Conservation (phyloP, 2,888 invertebrate genomes). For the Pharmacophagus antenor region DNA sequence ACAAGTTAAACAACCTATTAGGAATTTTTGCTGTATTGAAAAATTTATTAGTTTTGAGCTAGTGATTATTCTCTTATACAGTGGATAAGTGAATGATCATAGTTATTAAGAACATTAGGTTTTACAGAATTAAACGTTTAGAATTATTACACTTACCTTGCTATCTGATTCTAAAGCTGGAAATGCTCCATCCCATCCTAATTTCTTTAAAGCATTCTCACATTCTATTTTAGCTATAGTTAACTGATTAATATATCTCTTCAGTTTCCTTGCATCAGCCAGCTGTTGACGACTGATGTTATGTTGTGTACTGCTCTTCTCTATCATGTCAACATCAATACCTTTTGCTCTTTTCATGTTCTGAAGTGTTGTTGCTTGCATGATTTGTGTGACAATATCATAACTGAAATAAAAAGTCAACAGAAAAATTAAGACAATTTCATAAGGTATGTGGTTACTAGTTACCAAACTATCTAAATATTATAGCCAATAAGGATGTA, state of each 20-base stretch:
- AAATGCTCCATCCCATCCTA: constrained; percentile 89
- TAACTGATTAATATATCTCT: constrained; percentile 90
- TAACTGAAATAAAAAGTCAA: too few relatives aligned
- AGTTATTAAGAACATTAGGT: too few relatives aligned
- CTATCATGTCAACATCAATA: constrained; percentile 82
- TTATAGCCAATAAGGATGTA: not conserved
- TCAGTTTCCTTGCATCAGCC: constrained; percentile 89
- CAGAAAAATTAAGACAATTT: too few relatives aligned
- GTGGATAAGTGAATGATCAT: too few relatives aligned
- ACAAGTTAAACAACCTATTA: too few relatives aligned
- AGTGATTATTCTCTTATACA: too few relatives aligned
- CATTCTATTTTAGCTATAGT: constrained; percentile 90
- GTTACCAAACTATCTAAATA: not conserved
- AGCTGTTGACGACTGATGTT: constrained; percentile 88
- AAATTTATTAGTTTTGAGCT: too few relatives aligned
- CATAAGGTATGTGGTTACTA: too few relatives aligned
- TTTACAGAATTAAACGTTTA: too few relatives aligned
- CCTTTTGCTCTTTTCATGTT: constrained; percentile 93
- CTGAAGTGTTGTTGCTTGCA: constrained; percentile 95
- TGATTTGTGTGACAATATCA: constrained; percentile 94
- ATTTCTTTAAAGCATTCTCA: constrained; percentile 86
- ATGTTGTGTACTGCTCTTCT: constrained; percentile 76
- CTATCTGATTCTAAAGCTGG: constrained; percentile 76
- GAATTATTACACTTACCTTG: constrained; percentile 48
- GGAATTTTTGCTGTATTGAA: too few relatives aligned